A percentile compares a stretch with the other conserved stretches of the same genome.
Conservation (phyloP, 2,113 vertebrate genomes). For the Pteropus alecto region DNA sequence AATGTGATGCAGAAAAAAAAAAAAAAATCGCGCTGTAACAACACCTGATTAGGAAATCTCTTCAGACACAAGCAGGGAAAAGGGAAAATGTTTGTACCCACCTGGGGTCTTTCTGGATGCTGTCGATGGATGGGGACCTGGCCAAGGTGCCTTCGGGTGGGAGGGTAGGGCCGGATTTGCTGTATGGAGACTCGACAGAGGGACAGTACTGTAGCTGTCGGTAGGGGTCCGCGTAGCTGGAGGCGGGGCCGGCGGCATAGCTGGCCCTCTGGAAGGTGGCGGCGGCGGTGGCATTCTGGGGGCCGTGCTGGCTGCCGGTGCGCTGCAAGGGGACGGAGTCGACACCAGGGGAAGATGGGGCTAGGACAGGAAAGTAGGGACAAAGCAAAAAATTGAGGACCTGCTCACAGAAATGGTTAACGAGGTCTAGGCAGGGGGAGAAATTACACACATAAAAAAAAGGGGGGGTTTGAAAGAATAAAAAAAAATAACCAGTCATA, state of each 20-base stretch:
- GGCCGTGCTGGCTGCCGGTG: constrained; percentile 92
- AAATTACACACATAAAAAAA: constrained; percentile 79
- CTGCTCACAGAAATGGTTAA: constrained; percentile 94
- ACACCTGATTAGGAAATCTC: neutral
- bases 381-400: constrained; percentile 98
- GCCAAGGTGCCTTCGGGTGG: constrained; percentile 97
- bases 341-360: constrained; percentile 99
- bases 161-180: constrained; percentile 98
- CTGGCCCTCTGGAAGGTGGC: constrained; percentile 96
- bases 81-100: constrained; percentile 83
- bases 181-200: constrained; percentile 98
- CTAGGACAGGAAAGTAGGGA: constrained; percentile 98
- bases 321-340: constrained; percentile 99
- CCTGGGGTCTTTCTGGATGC: constrained; percentile 99
- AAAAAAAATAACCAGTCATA: constrained; percentile 77
- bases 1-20: accelerated
- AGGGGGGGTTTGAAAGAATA: constrained; percentile 81
- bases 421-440: constrained; percentile 90
- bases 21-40: neutral
- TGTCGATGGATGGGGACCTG: constrained; percentile 98
- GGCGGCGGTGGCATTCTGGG: constrained; percentile 86
- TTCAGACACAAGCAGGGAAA: neutral
- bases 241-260: constrained; percentile 92
- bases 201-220: constrained; percentile 99
- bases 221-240: constrained; percentile 95